phyloP scores from a whole-genome alignment of 2,888 invertebrate genomes.

The Callosobruchus maculatus region DNA sequence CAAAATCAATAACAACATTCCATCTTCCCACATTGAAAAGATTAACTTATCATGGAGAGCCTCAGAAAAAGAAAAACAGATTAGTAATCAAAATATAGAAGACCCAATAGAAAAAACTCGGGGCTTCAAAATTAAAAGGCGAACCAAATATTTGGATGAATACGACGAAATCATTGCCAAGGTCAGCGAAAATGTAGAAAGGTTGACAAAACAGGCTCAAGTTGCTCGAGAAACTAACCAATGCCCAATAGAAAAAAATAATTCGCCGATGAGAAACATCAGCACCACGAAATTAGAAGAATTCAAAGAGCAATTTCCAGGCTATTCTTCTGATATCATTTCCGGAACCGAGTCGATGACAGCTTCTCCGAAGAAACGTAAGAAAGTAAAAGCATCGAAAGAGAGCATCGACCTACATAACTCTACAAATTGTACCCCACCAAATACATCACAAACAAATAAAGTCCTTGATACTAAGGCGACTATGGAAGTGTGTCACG shows the following conservation, averaged over 20 bases:
- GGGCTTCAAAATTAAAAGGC: not conserved
- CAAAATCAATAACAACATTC: not conserved
- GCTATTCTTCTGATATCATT: slow-evolving; percentile 16
- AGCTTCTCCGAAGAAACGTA: slow-evolving; percentile 9
- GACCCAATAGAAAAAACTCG: slow-evolving; percentile 5
- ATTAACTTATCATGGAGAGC: not conserved
- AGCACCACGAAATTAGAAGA: slow-evolving; percentile 1
- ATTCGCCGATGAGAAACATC: slow-evolving; percentile 10
- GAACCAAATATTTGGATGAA: slow-evolving; percentile 9
- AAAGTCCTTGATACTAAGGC: not conserved
- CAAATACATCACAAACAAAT: not conserved
- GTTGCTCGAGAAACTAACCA: not conserved
- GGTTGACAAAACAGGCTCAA: slow-evolving; percentile 5
- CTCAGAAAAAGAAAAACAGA: not conserved
- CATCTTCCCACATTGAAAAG: not conserved
- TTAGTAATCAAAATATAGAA: not conserved
- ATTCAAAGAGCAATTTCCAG: not conserved
- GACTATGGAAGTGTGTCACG: slow-evolving; percentile 3
- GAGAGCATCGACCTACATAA: not conserved
- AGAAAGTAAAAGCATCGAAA: slow-evolving; percentile 4
- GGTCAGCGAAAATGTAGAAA: slow-evolving; percentile 13
- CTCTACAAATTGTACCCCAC: not conserved
- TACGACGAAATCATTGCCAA: slow-evolving; percentile 17
- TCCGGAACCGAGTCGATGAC: slow-evolving; percentile 11
- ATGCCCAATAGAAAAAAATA: not conserved